Evolutionary conservation across 2,888 invertebrate genomes (phyloP), one percentile per base, ranked within the genome.

Genomic region (Watsonalla cultraria): DNA sequence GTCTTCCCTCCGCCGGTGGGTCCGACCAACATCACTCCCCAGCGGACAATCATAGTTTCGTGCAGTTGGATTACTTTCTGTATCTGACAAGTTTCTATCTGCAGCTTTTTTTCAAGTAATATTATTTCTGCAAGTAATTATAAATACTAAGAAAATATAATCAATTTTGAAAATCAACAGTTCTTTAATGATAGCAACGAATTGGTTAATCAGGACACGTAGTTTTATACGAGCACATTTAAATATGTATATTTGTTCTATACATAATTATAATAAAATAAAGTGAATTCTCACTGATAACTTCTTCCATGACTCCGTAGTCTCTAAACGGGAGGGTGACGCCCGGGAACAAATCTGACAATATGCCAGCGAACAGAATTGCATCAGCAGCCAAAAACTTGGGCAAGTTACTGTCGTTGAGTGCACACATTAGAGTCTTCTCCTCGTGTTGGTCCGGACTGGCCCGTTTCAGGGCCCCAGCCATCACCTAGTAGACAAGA

Each of bases 1-100:
- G 95, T 94, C 80, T 97, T 97, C 5, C 97, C 97, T 4, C 96
- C 95, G 0, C 97, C 97, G 0, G 97, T 96, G 0, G 97, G 97
- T 0, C 97, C 97, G 0, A 97, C 97, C 59, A 97, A 83, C 97
- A 98, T 97, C 0, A 97, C 97, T 4, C 97, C 97, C 93, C 97
- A 97, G 14, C 97, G 92, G 5, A 97, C 97, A 61, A 95, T 94
- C 96, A 97, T 96, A 0, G 97, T 97, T 79, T 97, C 97, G 74
- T 96, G 96, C 8, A 97, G 86, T 76, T 98, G 97, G 59, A 97
- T 96, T 14, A 95, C 93, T 89, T 96, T 96, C 46, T 89, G 88
- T 45, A 95, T 92, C 79, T 95, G 94, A 66, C 92, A 92, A 0
- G 70, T 63, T 62, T 95, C 94, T 0, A 94, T 86, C 77, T 97